Base-by-base conservation (phyloP, 2,888 invertebrate genomes). In the Drosophila recens region DNA sequence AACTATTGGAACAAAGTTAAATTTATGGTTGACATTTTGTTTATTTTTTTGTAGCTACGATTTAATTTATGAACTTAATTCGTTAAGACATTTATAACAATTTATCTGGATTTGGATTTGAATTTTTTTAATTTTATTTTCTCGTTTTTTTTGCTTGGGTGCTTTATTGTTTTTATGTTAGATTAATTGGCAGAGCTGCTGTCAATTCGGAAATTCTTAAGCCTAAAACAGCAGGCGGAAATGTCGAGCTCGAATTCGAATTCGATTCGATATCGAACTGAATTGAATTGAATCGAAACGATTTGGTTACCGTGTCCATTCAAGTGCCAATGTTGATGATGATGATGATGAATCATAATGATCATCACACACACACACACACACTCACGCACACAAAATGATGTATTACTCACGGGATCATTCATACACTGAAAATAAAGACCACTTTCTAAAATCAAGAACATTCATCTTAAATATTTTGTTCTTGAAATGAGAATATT, bases 21-120 rank as follows among this genome's bases (percentile, higher is more conserved):
- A 81, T 68, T 79, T 67, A 79, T 75, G 49, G 63, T 68, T 76
- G 72, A 69, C 68, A 71, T 75, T 80, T 72, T 53, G 46, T 15
- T 63, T 66, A 40, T 56, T 61, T 52, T 15, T 48, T 36, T 65
- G 36, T 48, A 9, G 62, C 43, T 30, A 33, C 56, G 64, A 48
- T 82, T 79, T 85, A 77, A 88, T 84, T 84, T 88, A 88, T 85
- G 84, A 88, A 88, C 87, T 76, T 72, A 79, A 88, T 76, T 79
- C 82, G 75, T 62, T 64, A 75, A 79, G 79, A 88, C 89, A 88
- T 83, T 86, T 73, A 88, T 75, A 88, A 75, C 75, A 87, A 88
- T 85, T 87, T 81, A 88, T 85, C 79, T 88, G 79, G 65, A 77
- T 87, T 81, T 83, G 57, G 54, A 65, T 72, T 38, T 30, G 53